Conservation (phyloP, 2,113 vertebrate genomes). For the Pseudolaguvia tuberculata region DNA sequence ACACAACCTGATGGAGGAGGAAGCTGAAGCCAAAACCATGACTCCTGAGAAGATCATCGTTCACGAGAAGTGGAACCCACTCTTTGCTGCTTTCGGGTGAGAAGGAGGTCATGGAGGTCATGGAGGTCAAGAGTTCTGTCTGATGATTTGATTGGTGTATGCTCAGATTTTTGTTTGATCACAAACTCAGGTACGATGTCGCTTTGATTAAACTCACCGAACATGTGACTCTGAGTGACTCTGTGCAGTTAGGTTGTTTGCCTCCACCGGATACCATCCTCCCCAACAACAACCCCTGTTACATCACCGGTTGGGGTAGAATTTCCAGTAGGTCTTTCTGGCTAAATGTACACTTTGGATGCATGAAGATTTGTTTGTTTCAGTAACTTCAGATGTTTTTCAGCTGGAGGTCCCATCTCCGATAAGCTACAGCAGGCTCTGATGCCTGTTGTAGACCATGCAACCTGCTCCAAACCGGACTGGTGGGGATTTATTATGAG, state of each 20-base stretch:
- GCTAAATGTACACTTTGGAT: neutral
- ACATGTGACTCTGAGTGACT: conserved; percentile 63
- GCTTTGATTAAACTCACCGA: conserved; percentile 73
- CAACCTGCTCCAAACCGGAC: conserved; percentile 69
- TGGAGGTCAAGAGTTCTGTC: neutral
- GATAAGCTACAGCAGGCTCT: conserved; percentile 76
- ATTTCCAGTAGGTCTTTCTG: conserved; percentile 65
- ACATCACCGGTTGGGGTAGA: conserved; percentile 74
- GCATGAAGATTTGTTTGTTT: neutral
- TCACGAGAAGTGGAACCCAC: conserved; percentile 79
- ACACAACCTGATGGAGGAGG: conserved; percentile 65
- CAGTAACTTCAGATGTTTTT: conserved; percentile 44
- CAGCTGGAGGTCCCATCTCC: conserved; percentile 73
- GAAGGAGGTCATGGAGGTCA: conserved; percentile 6
- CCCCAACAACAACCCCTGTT: conserved; percentile 69
- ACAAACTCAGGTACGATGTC: conserved; percentile 64
- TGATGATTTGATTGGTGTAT: neutral
- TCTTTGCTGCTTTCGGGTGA: conserved; percentile 69
- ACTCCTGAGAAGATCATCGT: conserved; percentile 75
- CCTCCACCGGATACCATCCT: conserved; percentile 63
- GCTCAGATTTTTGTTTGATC: conserved; percentile 1
- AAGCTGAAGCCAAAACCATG: conserved; percentile 64
- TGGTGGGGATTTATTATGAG: conserved; percentile 72
- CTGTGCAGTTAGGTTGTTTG: conserved; percentile 66
- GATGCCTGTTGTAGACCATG: conserved; percentile 73